Evolutionary conservation across 1,140 invertebrate species (phyloP), one percentile per base, ranked within the genome.

Genomic region (Lepidurus apus): DNA sequence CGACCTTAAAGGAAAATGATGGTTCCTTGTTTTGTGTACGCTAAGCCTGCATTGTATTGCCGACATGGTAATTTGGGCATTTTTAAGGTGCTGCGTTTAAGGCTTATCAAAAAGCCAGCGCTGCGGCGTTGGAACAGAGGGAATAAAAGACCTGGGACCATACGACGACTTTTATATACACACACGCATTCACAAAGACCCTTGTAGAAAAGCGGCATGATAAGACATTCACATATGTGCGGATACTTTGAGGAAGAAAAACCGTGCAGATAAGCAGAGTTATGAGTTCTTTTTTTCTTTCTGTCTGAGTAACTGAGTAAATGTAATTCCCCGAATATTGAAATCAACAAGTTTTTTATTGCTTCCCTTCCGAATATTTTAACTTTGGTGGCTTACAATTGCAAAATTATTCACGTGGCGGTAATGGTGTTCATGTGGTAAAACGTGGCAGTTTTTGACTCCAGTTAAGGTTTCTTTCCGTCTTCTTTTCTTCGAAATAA

Each of bases 31-130:
- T 21, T 65, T 65, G 53, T 65, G n/a, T 65, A 65, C 21, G 53
- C 53, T 65, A 65, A 65, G 53, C 53, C 21, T 17, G 17, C 21
- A 65, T 65, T 65, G 53, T 65, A 65, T n/a, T 65, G 13, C 53
- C 53, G 53, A 65, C 53, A 65, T 21, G 53, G 53, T 65, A 65
- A 65, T 65, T 65, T 65, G 21, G 53, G 53, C 53, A 65, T 65
- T 65, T 65, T n/a, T 7, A 65, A 65, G 53, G 53, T 65, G 53
- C 53, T 65, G 53, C 53, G 53, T 65, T 34, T 65, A 65, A 65
- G 53, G 53, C 53, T 65, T 65, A 65, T 65, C 53, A 65, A 65
- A 34, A 65, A 21, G 53, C 21, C 13, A 65, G 53, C 53, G 53
- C n/a, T 65, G 53, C 53, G 53, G 53, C 53, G 1, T 65, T 65